Evolutionary conservation across 1,140 invertebrate species (phyloP), one percentile per base, ranked within the genome.

Genomic region (Drosophila pachea): DNA sequence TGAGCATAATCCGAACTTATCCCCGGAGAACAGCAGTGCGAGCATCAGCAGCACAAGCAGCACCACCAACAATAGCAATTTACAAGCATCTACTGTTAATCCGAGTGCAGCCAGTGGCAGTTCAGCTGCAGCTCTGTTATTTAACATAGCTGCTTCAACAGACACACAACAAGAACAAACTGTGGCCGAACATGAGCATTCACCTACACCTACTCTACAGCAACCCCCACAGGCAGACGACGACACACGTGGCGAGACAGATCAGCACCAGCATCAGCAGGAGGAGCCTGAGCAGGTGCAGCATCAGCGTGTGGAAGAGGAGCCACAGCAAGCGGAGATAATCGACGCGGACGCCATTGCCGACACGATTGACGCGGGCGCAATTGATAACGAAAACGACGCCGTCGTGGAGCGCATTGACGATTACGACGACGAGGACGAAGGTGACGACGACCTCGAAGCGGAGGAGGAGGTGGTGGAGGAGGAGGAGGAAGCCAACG

Each of bases 381-480:
- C 68, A 52, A 75, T 81, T 48, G 73, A 73, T 22, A 74, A 69
- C 70, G 72, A 74, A 33, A 73, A 70, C 74, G 67, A 78, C 74
- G 73, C 65, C 78, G 79, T 83, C 78, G 79, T 83, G 81, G 79
- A 86, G 79, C 79, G 76, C 54, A 86, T 86, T 42, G 79, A 84
- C 81, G 81, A 84, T 71, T 76, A 76, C 63, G 73, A 75, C 59
- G 81, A 84, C 73, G 81, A 84, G 59, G 81, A 84, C 43, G 76
- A 81, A 43, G 79, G 63, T 22, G 77, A 74, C 61, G 68, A 70
- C 40, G 66, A 68, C 54, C 71, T 67, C 58, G 65, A 70, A 40
- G 64, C 62, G 43, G 60, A 63, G 48, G 48, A 73, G 32, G 66
- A 32, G 35, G 54, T 14, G 16, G 47, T 35, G n/a, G 22, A 29